Conservation (phyloP, 2,888 invertebrate genomes). For the Limnephilus lunatus region DNA sequence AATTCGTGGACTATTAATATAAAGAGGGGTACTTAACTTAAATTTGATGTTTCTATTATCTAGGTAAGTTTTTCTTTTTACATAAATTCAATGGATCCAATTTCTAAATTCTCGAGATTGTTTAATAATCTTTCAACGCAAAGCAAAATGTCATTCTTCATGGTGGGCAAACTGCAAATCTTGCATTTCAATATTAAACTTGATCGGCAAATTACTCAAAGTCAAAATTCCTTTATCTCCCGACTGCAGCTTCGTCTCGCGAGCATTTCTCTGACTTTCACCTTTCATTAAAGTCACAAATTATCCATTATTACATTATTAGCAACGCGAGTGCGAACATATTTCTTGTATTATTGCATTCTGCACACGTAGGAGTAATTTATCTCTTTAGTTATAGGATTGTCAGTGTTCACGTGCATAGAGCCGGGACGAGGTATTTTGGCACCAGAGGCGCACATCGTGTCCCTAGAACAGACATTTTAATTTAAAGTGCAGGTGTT, state of each 20-base stretch:
- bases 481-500: too few species aligned
- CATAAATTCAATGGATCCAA: not conserved
- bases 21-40: not conserved
- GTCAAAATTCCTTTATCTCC: not conserved
- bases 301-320: conserved; percentile 33
- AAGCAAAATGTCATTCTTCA: not conserved
- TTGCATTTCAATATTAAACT: not conserved
- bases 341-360: conserved; percentile 17
- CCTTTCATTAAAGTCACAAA: conserved; percentile 10
- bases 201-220: not conserved
- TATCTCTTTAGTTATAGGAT: not conserved
- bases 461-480: too few species aligned
- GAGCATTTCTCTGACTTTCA: conserved; percentile 31
- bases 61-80: too few species aligned
- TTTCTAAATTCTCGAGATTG: not conserved
- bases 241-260: not conserved
- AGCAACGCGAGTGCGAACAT: conserved; percentile 8
- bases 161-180: not conserved
- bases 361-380: not conserved
- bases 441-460: not conserved
- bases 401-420: not conserved
- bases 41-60: not conserved
- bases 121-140: not conserved
- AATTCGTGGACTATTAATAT: not conserved
- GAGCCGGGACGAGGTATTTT: not conserved